Base-by-base conservation (phyloP, 1,140 invertebrate species). In the Theocolax elegans region DNA sequence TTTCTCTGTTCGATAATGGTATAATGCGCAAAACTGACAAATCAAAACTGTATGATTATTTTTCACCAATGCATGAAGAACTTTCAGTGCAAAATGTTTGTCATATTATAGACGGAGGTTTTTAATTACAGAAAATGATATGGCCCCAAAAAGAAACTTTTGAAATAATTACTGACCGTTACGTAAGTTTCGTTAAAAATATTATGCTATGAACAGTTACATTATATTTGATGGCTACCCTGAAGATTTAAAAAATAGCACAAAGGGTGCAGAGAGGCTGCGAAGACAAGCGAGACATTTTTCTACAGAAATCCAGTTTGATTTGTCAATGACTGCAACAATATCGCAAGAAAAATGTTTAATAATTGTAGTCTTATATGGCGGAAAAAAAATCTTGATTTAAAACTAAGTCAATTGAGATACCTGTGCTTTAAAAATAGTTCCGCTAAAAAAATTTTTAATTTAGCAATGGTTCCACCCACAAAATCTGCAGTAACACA, bases 291-390 rank as follows among this genome's bases (percentile, higher is more conserved):
- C n/a, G 7, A 62, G 27, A 60, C 6, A 54, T 15, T 2, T 38
- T 40, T 17, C 19, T 44, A 19, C n/a, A 66, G 76, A 82, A 74
- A 71, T 79, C 59, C 68, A 62, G 49, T 80, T 80, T 76, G 74
- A 83, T 35, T 75, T 78, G 75, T 74, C 74, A 69, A 82, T 77
- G 75, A 63, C 71, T 69, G 74, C 79, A 51, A 73, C 75, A 74
- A 71, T 81, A 67, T 75, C 67, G 27, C 78, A 82, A 81, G 76
- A 78, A 74, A 67, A 77, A 58, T 81, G 81, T 76, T 77, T 81
- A 31, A 29, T 56, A 10, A 27, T 56, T 15, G 6, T 13, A 15
- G 53, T 15, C 29, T 15, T 56, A 12, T 42, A 59, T 9, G 38
- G 23, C 6, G 25, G 21, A 17, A 67, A 67, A 17, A 67, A 67